These are phyloP conservation scores for Argya squamiceps DNA, from an alignment of 2,797 vertebrate genomes.

Conservation along the genomic window DNA sequence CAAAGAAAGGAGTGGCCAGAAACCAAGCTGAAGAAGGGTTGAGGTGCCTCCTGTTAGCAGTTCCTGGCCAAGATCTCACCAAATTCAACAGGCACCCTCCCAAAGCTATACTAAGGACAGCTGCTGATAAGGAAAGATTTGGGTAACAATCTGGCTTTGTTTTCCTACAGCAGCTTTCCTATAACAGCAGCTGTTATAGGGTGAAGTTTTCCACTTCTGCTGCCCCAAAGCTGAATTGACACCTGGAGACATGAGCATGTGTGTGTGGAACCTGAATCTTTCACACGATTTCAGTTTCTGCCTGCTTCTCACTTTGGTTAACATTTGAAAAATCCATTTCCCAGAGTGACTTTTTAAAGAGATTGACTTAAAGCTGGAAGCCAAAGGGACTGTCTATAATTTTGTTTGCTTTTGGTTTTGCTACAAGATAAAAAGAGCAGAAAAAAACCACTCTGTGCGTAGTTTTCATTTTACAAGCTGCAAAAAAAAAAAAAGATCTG, in stretches of 20 bases:
- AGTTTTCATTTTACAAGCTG: slow-evolving; percentile 48
- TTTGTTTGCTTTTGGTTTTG: slow-evolving; percentile 51
- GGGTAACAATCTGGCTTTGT: neutral
- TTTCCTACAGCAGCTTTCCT: no score
- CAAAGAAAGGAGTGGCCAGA: neutral
- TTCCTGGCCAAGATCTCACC: neutral
- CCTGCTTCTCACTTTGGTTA: slow-evolving; percentile 57
- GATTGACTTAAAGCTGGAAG: slow-evolving; percentile 70
- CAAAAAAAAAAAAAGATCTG: neutral
- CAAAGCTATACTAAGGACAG: neutral
- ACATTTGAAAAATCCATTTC: slow-evolving; percentile 59
- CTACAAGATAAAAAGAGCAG: slow-evolving; percentile 1
- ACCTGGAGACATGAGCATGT: neutral
- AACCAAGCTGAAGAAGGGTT: neutral
- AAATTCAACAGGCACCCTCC: neutral
- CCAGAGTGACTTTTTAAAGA: slow-evolving; percentile 49
- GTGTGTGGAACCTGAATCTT: slow-evolving; percentile 9
- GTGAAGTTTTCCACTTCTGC: neutral
- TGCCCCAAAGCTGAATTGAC: neutral
- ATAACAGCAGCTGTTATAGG: neutral
- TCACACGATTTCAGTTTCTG: slow-evolving; percentile 43
- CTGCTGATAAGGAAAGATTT: neutral
- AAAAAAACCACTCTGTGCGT: neutral
- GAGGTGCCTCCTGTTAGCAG: neutral
- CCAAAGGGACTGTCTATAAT: slow-evolving; percentile 21